Percentiles rank a stretch among this genome's conserved stretches.
Evolutionary conservation across 1,140 invertebrate species (phyloP).

Genomic region (Conopomorpha cramerella): DNA sequence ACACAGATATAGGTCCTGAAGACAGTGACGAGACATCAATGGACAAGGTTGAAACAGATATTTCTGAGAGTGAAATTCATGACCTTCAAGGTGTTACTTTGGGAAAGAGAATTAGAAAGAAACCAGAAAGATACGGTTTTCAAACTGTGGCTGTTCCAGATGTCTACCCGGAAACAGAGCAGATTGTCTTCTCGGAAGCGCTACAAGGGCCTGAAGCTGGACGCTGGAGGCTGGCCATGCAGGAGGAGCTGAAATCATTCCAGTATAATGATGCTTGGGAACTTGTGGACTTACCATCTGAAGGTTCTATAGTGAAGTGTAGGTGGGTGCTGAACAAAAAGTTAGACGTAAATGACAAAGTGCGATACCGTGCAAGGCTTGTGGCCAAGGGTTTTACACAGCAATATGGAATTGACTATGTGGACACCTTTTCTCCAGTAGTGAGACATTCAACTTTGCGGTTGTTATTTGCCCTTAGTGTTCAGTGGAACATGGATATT

Average conservation of each 20-base stretch:
- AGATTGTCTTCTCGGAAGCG: background rate
- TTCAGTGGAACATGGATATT: background rate
- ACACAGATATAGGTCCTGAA: no score
- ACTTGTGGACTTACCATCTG: background rate
- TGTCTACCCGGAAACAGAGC: background rate
- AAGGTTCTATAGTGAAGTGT: background rate
- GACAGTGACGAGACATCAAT: no score
- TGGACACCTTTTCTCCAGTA: background rate
- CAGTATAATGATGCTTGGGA: background rate
- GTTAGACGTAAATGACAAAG: background rate
- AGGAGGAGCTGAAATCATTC: background rate
- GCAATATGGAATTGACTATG: background rate
- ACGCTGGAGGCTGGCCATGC: background rate
- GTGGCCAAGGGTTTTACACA: background rate
- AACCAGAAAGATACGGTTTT: background rate
- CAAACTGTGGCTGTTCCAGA: background rate
- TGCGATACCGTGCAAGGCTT: background rate
- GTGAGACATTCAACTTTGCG: background rate
- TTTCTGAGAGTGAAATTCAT: no score
- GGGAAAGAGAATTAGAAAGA: background rate
- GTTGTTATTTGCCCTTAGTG: background rate
- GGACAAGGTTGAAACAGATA: no score
- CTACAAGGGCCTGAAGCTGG: background rate
- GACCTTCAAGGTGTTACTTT: background rate
- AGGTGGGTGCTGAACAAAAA: background rate